Percentiles rank a stretch among this genome's conserved stretches.
Conservation (phyloP, 2,113 vertebrate genomes). For the Taurulus bubalis region DNA sequence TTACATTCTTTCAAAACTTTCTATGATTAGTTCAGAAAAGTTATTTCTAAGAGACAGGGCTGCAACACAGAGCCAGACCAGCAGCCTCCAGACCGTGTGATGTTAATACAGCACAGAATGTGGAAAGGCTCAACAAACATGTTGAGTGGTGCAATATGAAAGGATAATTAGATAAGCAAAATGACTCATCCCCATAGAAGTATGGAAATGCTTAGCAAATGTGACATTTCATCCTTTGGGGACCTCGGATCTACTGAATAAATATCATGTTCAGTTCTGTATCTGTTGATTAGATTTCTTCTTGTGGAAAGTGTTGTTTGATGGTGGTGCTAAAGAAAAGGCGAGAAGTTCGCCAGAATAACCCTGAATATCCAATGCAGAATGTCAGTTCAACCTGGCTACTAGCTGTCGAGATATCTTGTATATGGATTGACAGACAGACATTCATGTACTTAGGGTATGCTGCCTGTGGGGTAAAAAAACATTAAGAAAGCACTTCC, state of each 20-base stretch:
- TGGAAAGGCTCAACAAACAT: background rate
- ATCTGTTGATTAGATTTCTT: background rate
- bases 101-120: background rate
- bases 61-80: background rate
- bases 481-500: background rate
- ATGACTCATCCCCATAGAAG: background rate
- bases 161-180: background rate
- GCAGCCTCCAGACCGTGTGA: background rate
- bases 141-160: background rate
- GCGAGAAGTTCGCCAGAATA: background rate
- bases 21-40: background rate
- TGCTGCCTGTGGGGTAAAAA: background rate
- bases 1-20: background rate
- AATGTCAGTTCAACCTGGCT: background rate
- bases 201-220: background rate
- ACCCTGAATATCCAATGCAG: background rate
- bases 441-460: background rate
- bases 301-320: background rate
- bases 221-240: background rate
- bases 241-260: background rate
- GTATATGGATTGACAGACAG: background rate
- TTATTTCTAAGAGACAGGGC: too few relatives aligned
- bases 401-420: constrained; percentile 1
- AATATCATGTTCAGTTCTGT: background rate
- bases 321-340: background rate